Base-by-base conservation (phyloP, 2,888 invertebrate species). In the Zelleria hepariella region DNA sequence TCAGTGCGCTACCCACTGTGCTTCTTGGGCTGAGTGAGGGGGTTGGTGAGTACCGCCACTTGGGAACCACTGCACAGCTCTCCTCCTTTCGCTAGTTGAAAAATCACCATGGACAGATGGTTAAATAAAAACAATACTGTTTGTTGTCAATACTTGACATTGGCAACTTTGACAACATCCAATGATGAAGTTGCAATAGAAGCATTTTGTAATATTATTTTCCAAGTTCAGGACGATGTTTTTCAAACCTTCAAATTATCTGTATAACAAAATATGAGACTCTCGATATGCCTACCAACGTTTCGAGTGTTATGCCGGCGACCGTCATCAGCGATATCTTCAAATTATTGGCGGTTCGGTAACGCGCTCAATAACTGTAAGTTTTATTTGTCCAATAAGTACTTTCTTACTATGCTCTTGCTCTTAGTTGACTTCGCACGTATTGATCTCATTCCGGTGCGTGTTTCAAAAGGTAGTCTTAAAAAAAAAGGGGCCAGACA, bases 221-320 rank as follows among this genome's bases (percentile, higher is more conserved):
- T 42, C 32, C 7, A 51, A 51, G 10, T 51, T 51, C 51, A 20
- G 21, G 51, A 51, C 20, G 23, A 51, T 51, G 54, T 2, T 54
- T 54, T 26, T 54, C 27, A 5, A 54, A 5, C 10, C 25, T 23
- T 24, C n/a, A 25, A 26, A 26, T 54, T 54, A 18, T 25, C 20
- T 18, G 54, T 27, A 25, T 7, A 54, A 26, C 51, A 23, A 23
- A 54, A 15, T 25, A 26, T 26, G 25, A 54, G 25, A 18, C 20
- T 54, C 20, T 25, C 54, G 24, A 8, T 25, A 54, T 86, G 32
- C 32, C 32, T 42, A 42, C 15, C 32, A 42, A 15, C 32, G 32
- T 42, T 15, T 42, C 32, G 15, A 1, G 10, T 42, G 32, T 42
- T 42, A 42, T 15, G 32, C 32, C 32, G 32, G 32, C 32, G 32